Base-by-base conservation (phyloP, 2,113 vertebrate genomes). In the Oenanthe melanoleuca region DNA sequence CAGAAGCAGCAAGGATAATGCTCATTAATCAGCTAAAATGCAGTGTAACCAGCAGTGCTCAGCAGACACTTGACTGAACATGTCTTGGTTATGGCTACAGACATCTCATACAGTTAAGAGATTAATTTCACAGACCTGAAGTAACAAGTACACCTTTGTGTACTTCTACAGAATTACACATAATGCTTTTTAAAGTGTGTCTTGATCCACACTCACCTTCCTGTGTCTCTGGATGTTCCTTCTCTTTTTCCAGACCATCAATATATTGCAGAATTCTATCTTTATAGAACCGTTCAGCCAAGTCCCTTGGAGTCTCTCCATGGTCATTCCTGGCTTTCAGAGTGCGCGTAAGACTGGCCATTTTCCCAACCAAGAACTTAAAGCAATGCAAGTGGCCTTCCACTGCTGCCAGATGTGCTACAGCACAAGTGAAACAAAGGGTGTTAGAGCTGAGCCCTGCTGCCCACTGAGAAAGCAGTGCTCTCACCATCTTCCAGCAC, bases 331-430 rank as follows among this genome's bases (percentile, higher is more conserved):
- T 97, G 86, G 97, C 97, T 96, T 98, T 98, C 79, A 98, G 84
- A 12, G 96, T 45, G 37, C 86, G 81, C 1, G 3, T 23, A 60
- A 93, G 80, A 50, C 52, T 79, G n/a, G 64, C 64, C 96, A 97
- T 98, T 95, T 97, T 98, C 88, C 95, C 93, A 6, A 98, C 92
- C 44, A 98, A 91, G 85, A 98, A 98, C 85, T 98, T 98, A 80
- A 98, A 98, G 93, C 98, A 98, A 50, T 97, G 97, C 90, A 98
- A 95, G 77, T 98, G 98, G 37, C 98, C 98, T 92, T 98, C 98
- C 96, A 92, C 91, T 19, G 98, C 98, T 69, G 98, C 97, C 90
- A 98, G 91, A 50, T 98, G 98, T 96, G 98, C 98, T 98, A 24
- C 0, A 82, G 64, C 26, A 65, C 60, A 95, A 59, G 24, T 40